Evolutionary conservation across 2,113 vertebrate species (phyloP), one percentile per base, ranked within the genome.

Genomic region (Scopus umbretta): DNA sequence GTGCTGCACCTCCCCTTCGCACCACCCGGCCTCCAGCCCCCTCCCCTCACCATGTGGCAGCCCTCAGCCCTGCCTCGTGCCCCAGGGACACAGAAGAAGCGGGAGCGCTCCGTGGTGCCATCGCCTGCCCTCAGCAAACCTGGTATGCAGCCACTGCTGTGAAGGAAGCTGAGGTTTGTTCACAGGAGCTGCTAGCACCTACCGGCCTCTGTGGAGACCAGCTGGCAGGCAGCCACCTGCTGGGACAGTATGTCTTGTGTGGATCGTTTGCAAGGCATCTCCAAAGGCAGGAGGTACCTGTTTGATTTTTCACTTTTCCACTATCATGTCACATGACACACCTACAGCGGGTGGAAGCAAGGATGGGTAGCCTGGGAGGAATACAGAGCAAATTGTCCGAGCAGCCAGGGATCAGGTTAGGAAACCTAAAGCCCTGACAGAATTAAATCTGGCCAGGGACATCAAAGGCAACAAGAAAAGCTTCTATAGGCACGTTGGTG

Each of bases 21-120:
- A 32, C 29, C 47, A 27, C 18, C 25, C 49, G 5, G 23, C 49
- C 25, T 13, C 23, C 49, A 7, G 18, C 38, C 17, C 11, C 30
- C 66, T 68, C 10, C 63, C 49, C 30, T 7, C 32, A 11, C 32
- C 3, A 5, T 10, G 4, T 13, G 21, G 52, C 38, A 34, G 38
- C 36, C n/a, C 29, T 17, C 38, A 5, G 15, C 16, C 1, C 14
- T 6, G 27, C 30, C 66, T 68, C 10, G 12, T 2, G 8, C 5
- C 1, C 59, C 59, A 1, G 16, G 47, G 38, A 18, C 38, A 5
- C 12, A 8, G n/a, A 9, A 11, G 16, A 11, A 2, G 22, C 2
- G 23, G 27, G 13, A 42, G 30, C 2, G 2, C 47, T 11, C 25
- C 1, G 17, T 26, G 22, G 22, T 20, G 61, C 76, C 38, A 10